These are phyloP conservation scores for Mechanitis messenoides DNA, from an alignment of 2,888 invertebrate genomes.

Conservation along the genomic window DNA sequence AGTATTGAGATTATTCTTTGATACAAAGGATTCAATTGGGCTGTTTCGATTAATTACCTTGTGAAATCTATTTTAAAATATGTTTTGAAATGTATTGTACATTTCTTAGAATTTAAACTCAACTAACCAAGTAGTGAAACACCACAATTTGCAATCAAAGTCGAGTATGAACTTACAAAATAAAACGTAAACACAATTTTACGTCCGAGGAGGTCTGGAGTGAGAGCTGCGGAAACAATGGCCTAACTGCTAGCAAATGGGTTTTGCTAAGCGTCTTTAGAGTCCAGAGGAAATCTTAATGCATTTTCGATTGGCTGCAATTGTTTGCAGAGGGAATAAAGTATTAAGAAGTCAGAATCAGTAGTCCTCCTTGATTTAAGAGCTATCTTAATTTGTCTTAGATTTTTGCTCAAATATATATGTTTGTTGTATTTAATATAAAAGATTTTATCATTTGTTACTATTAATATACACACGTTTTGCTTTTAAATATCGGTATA, in stretches of 20 bases:
- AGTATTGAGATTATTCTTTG: constrained; percentile 16
- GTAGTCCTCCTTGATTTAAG: constrained; percentile 7
- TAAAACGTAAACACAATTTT: constrained; percentile 26
- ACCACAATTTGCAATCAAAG: constrained; percentile 30
- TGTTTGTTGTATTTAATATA: not conserved
- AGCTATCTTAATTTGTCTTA: not conserved
- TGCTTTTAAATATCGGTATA: too few relatives aligned
- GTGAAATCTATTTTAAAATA: too few relatives aligned
- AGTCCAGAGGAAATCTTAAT: constrained; percentile 23
- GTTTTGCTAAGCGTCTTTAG: constrained; percentile 14
- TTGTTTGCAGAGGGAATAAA: constrained; percentile 20
- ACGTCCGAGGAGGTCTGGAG: constrained; percentile 15
- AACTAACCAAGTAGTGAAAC: constrained; percentile 9
- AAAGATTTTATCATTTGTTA: too few relatives aligned
- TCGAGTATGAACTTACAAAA: constrained; percentile 21
- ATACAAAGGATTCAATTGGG: constrained; percentile 1
- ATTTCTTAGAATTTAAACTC: not conserved
- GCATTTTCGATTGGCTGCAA: constrained; percentile 28
- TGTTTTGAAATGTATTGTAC: too few relatives aligned
- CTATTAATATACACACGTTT: too few relatives aligned
- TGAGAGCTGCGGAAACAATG: constrained; percentile 23
- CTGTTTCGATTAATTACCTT: not conserved
- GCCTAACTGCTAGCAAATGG: constrained; percentile 21
- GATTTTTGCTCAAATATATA: not conserved
- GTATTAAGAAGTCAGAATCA: constrained; percentile 13